Conservation (phyloP, 2,888 invertebrate genomes). For the Diplolepis rosae region DNA sequence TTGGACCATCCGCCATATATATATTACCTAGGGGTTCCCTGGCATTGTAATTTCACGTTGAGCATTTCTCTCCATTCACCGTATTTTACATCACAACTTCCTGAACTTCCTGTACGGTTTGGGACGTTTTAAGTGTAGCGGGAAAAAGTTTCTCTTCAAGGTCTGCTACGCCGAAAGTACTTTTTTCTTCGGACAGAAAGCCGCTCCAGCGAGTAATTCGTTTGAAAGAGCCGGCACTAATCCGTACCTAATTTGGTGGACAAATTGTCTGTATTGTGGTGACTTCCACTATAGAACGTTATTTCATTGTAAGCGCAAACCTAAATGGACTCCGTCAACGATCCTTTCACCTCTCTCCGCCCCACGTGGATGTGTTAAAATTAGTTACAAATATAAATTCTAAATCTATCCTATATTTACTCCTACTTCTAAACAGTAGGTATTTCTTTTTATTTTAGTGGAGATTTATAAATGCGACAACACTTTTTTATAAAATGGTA, state of each 20-base stretch:
- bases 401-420: background rate
- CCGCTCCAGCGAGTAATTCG: conserved; percentile 49
- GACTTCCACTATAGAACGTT: conserved; percentile 34
- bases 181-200: conserved; percentile 32
- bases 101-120: background rate
- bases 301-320: background rate
- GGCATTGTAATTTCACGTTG: conserved; percentile 54
- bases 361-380: background rate
- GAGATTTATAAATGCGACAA: too few species aligned
- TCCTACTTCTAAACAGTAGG: too few species aligned
- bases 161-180: conserved; percentile 16
- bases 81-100: conserved; percentile 34
- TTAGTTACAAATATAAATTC: background rate
- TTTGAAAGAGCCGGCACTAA: conserved; percentile 52
- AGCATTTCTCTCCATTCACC: conserved; percentile 39
- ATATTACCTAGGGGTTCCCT: conserved; percentile 57
- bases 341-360: background rate
- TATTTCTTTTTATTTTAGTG: too few species aligned
- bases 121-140: background rate
- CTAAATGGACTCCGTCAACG: background rate
- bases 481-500: too few species aligned
- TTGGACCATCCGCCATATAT: conserved; percentile 34
- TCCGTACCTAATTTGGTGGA: conserved; percentile 53
- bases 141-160: conserved; percentile 8
- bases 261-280: conserved; percentile 52